Evolutionary conservation across 2,888 invertebrate genomes (phyloP), one percentile per base, ranked within the genome.

Genomic region (Rhagonycha lutea): DNA sequence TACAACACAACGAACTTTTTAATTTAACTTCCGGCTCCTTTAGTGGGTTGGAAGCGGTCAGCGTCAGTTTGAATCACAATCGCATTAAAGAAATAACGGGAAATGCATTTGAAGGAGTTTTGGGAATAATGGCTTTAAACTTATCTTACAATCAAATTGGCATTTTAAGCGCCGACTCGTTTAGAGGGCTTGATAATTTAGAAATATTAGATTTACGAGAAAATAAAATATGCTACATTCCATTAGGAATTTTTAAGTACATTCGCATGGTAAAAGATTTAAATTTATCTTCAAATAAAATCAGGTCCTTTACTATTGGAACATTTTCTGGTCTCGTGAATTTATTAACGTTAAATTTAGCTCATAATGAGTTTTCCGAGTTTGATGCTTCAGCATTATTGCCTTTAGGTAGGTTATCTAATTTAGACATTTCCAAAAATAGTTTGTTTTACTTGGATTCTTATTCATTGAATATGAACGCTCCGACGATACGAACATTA

Each of bases 351-450:
- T 76, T 87, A 61, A 83, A 83, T 79, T 76, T 87, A 47, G 83
- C 86, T 0, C 80, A 84, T 63, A 87, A 87, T 77, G 79, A 81
- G 4, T 75, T 86, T 61, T 76, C 79, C 12, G 77, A 78, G 28
- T 85, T 87, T 72, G 84, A 85, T 71, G 82, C 84, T 3, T 79
- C 79, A 12, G 80, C 83, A 47, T 73, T 87, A 8, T 77, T 86
- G 63, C 82, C 86, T 0, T 79, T 86, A 65, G 79, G 79, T 24
- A 80, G 80, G 65, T 69, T 87, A 63, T 76, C 79, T n/a, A 81
- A 80, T 65, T 74, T 87, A 65, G 87, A 87, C 79, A 78, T 87
- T 14, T 85, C 85, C 68, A 83, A 82, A 11, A 86, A 86, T 73
- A 83, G 81, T 8, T 81, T 87, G 68, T 83, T 82, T 72, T 84